Evolutionary conservation across 2,797 vertebrate species (phyloP), one percentile per base, ranked within the genome.

Genomic region (Crenichthys baileyi): DNA sequence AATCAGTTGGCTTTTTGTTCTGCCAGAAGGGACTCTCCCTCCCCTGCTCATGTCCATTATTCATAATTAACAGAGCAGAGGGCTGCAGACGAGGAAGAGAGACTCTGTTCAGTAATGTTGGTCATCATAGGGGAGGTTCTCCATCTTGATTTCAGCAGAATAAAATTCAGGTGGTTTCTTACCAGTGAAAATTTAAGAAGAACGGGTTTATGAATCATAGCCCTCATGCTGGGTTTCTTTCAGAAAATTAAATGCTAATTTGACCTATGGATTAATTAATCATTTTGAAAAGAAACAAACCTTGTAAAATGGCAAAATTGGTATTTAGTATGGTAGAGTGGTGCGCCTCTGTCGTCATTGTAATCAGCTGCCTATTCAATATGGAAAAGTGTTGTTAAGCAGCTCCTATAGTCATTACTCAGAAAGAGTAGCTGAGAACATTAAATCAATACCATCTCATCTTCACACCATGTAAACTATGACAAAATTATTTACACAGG

Each of bases 361-460:
- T 91, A 95, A 95, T 95, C 92, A 95, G 90, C 81, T 73, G 20
- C 79, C 80, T 80, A 90, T 93, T 93, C 80, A 87, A 11, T 44
- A 63, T 56, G 77, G 82, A 85, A 85, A 72, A 79, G 78, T 78
- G 60, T 78, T 2, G 2, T 74, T 24, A 60, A 74, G 58, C 72
- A 50, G 71, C 56, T 6, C 12, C 75, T 72, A 29, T 29, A 67
- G 51, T 31, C 20, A 63, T 50, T 73, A 55, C 84, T 79, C 85
- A 24, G 55, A 72, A 4, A 76, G 75, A 15, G 46, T 72, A 24
- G 41, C 41, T 20, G 31, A 80, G 50, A 72, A 76, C 29, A 46
- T 79, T 48, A 74, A 74, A 84, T 81, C 58, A 71, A 39, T 63
- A 72, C 78, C 24, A 44, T 80, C 79, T n/a, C 31, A n/a, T 46